Conservation (phyloP, 2,888 invertebrate genomes). For the Lamellibrachia columna region DNA sequence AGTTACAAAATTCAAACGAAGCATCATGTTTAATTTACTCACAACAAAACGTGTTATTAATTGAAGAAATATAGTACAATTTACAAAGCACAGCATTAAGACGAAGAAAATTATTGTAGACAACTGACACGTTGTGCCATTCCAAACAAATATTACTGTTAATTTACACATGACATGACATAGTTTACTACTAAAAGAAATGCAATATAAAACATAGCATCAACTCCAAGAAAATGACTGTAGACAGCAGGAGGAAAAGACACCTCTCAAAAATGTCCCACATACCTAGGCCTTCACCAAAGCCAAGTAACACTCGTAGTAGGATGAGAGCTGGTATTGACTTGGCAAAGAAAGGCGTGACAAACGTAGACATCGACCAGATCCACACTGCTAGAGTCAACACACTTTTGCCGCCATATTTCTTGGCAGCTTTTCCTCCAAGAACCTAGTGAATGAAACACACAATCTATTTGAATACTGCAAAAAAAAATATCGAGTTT, state of each 20-base stretch:
- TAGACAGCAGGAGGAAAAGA: background rate
- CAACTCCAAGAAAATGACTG: background rate
- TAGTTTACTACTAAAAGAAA: background rate
- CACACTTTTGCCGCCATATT: constrained; percentile 77
- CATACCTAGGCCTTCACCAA: constrained; percentile 79
- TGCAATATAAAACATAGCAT: background rate
- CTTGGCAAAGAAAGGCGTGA: constrained; percentile 76
- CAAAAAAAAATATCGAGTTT: background rate
- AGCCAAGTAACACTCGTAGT: constrained; percentile 75
- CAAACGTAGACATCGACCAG: constrained; percentile 78
- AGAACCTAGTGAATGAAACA: constrained; percentile 67
- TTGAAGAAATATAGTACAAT: background rate
- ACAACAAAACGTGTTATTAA: background rate
- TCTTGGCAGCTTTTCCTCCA: constrained; percentile 76
- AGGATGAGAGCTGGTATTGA: constrained; percentile 73
- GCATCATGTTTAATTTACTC: too few species aligned
- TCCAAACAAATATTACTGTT: too few species aligned
- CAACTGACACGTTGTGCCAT: background rate
- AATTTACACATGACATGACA: too few species aligned
- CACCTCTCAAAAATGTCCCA: background rate
- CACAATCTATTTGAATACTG: background rate
- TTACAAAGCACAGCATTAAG: background rate
- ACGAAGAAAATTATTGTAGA: background rate
- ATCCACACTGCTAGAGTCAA: constrained; percentile 76
- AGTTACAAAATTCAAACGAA: too few species aligned